These are phyloP conservation scores for Cavia aperea DNA, from an alignment of 2,113 vertebrate species.

Conservation along the genomic window DNA sequence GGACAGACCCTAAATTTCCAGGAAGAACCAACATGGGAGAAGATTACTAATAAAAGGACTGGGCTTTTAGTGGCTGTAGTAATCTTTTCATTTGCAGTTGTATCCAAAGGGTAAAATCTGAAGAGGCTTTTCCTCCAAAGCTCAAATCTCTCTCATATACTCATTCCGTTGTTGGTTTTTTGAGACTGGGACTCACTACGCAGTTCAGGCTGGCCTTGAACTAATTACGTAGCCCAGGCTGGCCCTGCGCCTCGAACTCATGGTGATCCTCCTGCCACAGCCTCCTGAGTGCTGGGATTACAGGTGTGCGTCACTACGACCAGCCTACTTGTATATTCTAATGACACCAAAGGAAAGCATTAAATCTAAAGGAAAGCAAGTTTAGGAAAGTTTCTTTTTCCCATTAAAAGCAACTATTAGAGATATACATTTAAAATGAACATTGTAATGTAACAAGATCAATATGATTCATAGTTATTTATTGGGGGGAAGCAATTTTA, in stretches of 20 bases:
- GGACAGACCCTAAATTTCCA: background rate
- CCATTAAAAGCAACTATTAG: background rate
- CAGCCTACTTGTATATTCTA: background rate
- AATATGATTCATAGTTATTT: background rate
- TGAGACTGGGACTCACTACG: no score
- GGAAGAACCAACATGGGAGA: background rate
- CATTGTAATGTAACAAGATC: background rate
- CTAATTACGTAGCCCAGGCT: no score
- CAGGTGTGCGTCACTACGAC: no score
- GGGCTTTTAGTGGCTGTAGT: background rate
- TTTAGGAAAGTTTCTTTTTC: background rate
- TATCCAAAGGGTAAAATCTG: background rate
- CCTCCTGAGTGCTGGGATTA: no score
- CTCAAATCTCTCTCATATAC: background rate
- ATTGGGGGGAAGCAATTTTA: background rate
- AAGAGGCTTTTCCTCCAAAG: background rate
- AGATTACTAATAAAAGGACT: background rate
- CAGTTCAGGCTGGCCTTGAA: no score
- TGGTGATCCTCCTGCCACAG: no score
- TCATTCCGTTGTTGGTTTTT: no score
- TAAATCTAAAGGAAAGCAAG: background rate
- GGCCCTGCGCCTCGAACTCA: no score
- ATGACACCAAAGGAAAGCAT: background rate
- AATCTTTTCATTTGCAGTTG: constrained; percentile 10
- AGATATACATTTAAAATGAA: constrained; percentile 29